These are phyloP conservation scores for Sorex maritimensis DNA, from an alignment of 2,797 vertebrate genomes.

Conservation along the genomic window DNA sequence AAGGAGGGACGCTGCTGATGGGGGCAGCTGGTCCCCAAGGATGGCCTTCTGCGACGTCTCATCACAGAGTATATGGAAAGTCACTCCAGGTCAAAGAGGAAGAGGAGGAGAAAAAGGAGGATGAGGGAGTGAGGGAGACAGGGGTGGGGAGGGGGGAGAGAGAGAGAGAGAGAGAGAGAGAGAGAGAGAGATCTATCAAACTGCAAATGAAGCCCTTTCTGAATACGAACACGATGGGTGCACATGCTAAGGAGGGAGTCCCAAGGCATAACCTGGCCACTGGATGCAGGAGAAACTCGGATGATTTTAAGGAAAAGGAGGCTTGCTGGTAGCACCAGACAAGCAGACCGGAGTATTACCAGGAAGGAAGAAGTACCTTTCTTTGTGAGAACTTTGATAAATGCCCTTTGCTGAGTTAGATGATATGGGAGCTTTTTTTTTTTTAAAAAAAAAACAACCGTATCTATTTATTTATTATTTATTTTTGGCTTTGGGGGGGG, in stretches of 20 bases:
- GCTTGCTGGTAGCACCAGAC: background rate
- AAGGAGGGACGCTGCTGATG: background rate
- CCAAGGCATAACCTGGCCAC: background rate
- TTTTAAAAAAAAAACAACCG: too few relatives aligned
- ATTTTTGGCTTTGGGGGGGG: too few relatives aligned
- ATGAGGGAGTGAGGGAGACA: background rate
- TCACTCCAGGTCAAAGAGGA: background rate
- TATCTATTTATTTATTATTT: background rate
- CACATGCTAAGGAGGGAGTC: background rate
- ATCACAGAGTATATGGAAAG: slow-evolving; percentile 54
- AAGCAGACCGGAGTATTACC: background rate
- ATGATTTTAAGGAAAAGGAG: slow-evolving; percentile 34
- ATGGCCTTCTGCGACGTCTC: slow-evolving; percentile 27
- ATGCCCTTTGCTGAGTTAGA: slow-evolving; percentile 8
- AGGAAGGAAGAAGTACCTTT: background rate
- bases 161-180: background rate
- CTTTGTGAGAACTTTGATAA: background rate
- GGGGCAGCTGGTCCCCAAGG: background rate
- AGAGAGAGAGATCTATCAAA: background rate
- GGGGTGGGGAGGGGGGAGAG: background rate
- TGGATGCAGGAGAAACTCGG: background rate
- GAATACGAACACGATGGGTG: background rate
- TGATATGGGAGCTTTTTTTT: background rate
- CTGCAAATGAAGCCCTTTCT: background rate
- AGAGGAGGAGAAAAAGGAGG: background rate